phyloP scores from a whole-genome alignment of 1,140 invertebrate species.

The Octopus sinensis region DNA sequence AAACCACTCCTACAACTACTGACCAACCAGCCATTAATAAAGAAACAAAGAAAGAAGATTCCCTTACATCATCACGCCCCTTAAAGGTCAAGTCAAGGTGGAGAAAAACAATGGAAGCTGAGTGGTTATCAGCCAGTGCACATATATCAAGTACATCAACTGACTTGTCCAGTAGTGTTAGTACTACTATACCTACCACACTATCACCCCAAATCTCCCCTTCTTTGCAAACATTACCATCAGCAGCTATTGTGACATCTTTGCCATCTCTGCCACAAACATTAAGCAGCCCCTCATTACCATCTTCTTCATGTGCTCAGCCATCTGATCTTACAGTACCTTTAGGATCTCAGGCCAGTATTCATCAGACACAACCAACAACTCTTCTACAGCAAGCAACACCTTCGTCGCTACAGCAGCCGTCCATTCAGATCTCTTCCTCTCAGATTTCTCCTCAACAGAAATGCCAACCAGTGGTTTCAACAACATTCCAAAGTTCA shows the following conservation, averaged over 20 bases:
- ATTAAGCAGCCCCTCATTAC: neutral
- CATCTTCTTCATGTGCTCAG: neutral
- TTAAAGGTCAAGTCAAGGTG: slow-evolving; percentile 84
- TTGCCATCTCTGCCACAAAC: neutral
- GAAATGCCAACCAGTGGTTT: neutral
- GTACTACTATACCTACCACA: slow-evolving; percentile 14
- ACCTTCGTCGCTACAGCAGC: slow-evolving; percentile 10
- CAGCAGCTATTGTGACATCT: neutral
- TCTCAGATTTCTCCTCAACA: slow-evolving; percentile 1
- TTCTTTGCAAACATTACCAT: slow-evolving; percentile 1
- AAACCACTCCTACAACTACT: neutral
- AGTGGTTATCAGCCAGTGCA: slow-evolving; percentile 46
- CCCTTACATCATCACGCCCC: slow-evolving; percentile 60
- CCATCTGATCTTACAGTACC: neutral
- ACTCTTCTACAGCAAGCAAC: neutral
- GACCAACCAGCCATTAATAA: neutral
- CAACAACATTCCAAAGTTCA: neutral
- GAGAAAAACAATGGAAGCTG: slow-evolving; percentile 77
- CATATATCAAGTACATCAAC: slow-evolving; percentile 20
- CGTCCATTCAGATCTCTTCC: neutral
- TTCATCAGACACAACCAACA: neutral
- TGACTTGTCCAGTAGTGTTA: slow-evolving; percentile 10
- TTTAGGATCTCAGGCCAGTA: neutral
- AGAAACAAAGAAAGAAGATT: slow-evolving; percentile 13
- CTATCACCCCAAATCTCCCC: slow-evolving; percentile 17